These are phyloP conservation scores for Tiliacea citrago DNA, from an alignment of 2,888 invertebrate species.

Conservation along the genomic window DNA sequence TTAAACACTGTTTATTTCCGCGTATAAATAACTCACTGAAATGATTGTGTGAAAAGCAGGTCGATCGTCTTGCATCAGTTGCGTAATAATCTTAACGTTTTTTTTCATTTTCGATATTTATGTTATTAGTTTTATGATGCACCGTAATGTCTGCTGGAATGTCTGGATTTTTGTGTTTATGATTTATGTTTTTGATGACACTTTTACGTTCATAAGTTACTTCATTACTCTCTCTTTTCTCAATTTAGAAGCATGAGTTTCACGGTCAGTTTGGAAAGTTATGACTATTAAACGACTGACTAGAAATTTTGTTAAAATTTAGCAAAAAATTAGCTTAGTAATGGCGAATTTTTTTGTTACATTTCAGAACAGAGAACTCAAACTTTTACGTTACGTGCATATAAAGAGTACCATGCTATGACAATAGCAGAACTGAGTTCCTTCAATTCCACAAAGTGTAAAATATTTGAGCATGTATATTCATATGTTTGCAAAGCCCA, in stretches of 20 bases:
- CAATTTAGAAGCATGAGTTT: background rate
- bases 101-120: conserved; percentile 6
- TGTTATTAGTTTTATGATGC: conserved; percentile 19
- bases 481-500: background rate
- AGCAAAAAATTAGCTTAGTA: background rate
- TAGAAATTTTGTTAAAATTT: background rate
- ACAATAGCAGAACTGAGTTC: background rate
- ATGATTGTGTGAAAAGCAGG: conserved; percentile 25
- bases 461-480: background rate
- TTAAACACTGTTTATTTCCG: conserved; percentile 41
- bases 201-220: background rate
- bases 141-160: conserved; percentile 29
- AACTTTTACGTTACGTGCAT: background rate
- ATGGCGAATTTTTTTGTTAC: background rate
- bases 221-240: background rate
- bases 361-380: background rate
- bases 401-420: too few species aligned
- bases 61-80: conserved; percentile 16
- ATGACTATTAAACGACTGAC: background rate
- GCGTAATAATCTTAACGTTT: conserved; percentile 3
- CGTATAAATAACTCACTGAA: conserved; percentile 34
- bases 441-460: background rate
- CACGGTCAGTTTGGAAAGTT: too few species aligned
- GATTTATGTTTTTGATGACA: conserved; percentile 18
- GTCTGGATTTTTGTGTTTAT: background rate